A percentile compares a stretch with the other conserved stretches of the same genome.
These are phyloP conservation scores for Drosophila watanabei DNA, from an alignment of 1,140 invertebrate genomes.

Conservation along the genomic window DNA sequence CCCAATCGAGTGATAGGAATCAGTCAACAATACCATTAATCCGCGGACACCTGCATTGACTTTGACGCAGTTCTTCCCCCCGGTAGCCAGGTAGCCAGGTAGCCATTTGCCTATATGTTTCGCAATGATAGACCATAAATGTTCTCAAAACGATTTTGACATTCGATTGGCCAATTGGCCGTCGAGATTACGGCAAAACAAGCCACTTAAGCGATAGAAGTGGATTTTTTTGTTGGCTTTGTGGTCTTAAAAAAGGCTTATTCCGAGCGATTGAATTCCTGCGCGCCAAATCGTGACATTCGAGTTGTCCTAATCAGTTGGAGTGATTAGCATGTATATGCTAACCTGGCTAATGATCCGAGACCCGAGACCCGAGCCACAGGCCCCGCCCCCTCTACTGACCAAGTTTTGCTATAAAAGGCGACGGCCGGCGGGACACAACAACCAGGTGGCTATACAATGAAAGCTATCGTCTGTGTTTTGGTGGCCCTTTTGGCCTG, in stretches of 20 bases:
- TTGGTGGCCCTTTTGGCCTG: conserved; percentile 71
- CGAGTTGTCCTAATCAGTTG: conserved; percentile 22
- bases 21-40: conserved; percentile 29
- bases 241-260: not conserved
- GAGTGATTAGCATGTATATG: conserved; percentile 18
- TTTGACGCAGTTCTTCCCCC: conserved; percentile 33
- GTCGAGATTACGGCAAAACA: conserved; percentile 60
- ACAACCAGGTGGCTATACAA: conserved; percentile 50
- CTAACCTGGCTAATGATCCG: not conserved
- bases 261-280: conserved; percentile 19
- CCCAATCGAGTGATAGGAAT: conserved; percentile 40
- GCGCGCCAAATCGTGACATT: conserved; percentile 16
- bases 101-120: conserved; percentile 38
- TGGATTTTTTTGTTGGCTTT: conserved; percentile 12
- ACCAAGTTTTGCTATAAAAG: conserved; percentile 62
- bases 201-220: conserved; percentile 44
- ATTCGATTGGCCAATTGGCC: conserved; percentile 62
- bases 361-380: not conserved
- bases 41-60: conserved; percentile 37
- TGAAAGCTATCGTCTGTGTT: conserved; percentile 63
- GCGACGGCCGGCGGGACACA: not conserved
- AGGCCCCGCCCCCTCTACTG: not conserved
- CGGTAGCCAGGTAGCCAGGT: conserved; percentile 1
- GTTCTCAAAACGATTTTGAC: conserved; percentile 40
- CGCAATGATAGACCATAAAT: conserved; percentile 54